Evolutionary conservation across 1,140 invertebrate genomes (phyloP), one percentile per base, ranked within the genome.

Genomic region (Leptopilina boulardi): DNA sequence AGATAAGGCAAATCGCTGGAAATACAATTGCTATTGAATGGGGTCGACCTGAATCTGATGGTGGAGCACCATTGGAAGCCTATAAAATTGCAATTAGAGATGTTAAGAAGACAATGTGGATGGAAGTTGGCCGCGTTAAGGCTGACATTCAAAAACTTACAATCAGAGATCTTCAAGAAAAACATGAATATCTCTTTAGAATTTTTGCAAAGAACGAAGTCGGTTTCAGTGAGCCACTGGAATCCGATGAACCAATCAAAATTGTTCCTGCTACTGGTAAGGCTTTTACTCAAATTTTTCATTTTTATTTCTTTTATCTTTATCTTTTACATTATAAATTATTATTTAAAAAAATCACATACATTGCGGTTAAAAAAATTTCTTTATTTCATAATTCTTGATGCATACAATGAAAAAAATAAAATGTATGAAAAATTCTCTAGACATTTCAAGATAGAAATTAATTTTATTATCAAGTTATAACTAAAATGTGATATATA

Each of bases 131-230:
- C 15, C 94, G 96, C 84, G 96, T 97, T 9, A 93, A 93, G 80
- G 95, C 95, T 1, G 94, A 96, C 77, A 93, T 95, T 44, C 96
- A 96, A 83, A 96, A 95, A 89, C 93, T 97, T 83, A 96, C 95
- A 77, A 96, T 98, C 66, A 94, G 94, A 86, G 97, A 98, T 86
- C 90, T 98, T 72, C 96, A 96, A 89, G 97, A 98, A 88, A 94
- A 95, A 84, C 96, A 98, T 85, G 95, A 97, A 84, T 98, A 98
- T 87, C 93, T 96, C 86, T 94, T 99, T 72, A 93, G 97, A 84
- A 97, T 98, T 84, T 97, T 96, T 88, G 98, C 98, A 15, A 94
- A 95, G 85, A 99, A 99, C 91, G 97, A 99, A 91, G 95, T 99
- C 77, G 99, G 99, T 56, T 90, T 97, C 56, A 98, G 98, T 89